Conservation (phyloP, 2,113 vertebrate species). For the Hymenochirus boettgeri region DNA sequence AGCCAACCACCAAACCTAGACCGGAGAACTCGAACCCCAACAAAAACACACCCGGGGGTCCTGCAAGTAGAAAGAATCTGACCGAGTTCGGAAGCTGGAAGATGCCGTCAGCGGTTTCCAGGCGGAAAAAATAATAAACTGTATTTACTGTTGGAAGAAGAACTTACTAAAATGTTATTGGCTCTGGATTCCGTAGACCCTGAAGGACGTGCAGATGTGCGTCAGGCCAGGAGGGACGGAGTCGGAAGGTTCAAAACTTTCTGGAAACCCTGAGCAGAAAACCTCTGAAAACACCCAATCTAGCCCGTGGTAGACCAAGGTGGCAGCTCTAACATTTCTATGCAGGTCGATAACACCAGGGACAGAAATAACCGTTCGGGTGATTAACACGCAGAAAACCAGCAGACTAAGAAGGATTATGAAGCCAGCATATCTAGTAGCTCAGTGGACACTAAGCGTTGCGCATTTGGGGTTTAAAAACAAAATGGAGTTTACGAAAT, state of each 20-base stretch:
- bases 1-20: slow-evolving; percentile 54
- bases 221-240: slow-evolving; percentile 89
- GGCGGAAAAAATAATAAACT: slow-evolving; percentile 93
- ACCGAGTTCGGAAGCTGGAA: slow-evolving; percentile 79
- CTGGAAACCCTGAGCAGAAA: slow-evolving; percentile 88
- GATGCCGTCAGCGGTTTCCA: slow-evolving; percentile 79
- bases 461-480: too few relatives aligned
- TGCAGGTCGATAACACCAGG: slow-evolving; percentile 48
- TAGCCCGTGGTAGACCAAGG: slow-evolving; percentile 54
- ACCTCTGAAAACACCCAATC: slow-evolving; percentile 70
- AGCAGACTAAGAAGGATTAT: too few relatives aligned
- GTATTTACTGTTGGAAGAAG: slow-evolving; percentile 91
- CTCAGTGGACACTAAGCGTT: too few relatives aligned
- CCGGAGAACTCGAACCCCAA: slow-evolving; percentile 47
- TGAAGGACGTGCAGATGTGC: slow-evolving; percentile 86
- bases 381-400: too few relatives aligned
- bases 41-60: slow-evolving; percentile 80
- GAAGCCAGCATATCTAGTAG: too few relatives aligned
- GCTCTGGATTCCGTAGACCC: slow-evolving; percentile 96
- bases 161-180: slow-evolving; percentile 95
- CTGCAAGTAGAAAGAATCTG: slow-evolving; percentile 86
- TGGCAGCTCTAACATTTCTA: slow-evolving; percentile 59
- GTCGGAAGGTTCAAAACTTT: slow-evolving; percentile 91
- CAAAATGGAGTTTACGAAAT: too few relatives aligned
- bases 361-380: slow-evolving; percentile 53